Base-by-base conservation (phyloP, 2,797 vertebrate species). In the Phataginus tetradactyla region DNA sequence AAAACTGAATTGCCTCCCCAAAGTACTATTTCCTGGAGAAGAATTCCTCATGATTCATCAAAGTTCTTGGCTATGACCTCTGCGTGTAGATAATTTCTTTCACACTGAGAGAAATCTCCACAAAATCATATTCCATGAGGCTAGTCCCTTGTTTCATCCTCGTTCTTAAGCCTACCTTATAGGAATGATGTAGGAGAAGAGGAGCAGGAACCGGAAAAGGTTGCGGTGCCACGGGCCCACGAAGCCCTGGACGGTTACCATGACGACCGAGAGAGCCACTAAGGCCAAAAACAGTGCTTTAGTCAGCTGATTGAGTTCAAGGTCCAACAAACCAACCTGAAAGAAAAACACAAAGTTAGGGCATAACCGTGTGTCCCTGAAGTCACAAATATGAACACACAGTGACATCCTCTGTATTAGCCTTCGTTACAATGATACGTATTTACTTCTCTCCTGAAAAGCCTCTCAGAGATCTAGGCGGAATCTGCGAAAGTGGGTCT, bases 121-220 rank as follows among this genome's bases (percentile, higher is more conserved):
- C 39, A 51, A 91, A 69, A 32, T 83, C 49, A 95, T 95, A 92
- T 92, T 97, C 92, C 94, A 84, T 95, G 94, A 98, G 98, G 97
- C 96, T 69, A 97, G 97, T 97, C 95, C 97, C 95, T 81, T 78
- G 39, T 84, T 71, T 94, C 96, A 39, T 88, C 96, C 90, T 85
- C 86, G 72, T 84, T 97, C 96, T 95, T 85, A 94, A 80, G 98
- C 98, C 39, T 98, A 99, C 99, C 99, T 99, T 98, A 99, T 99
- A 0, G 99, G 99, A 87, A 99, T 99, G 98, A 99, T 99, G 98
- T 99, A 99, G 45, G 99, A 99, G 98, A 99, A 99, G 57, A 99
- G 99, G 15, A 99, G 99, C 3, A 99, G 98, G 79, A 99, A 99
- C 74, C 99, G 98, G 97, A 99, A 99, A 78, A 99, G 99, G 98